These are phyloP conservation scores for Entomobrya multifasciata DNA, from an alignment of 2,888 invertebrate species.

Conservation along the genomic window DNA sequence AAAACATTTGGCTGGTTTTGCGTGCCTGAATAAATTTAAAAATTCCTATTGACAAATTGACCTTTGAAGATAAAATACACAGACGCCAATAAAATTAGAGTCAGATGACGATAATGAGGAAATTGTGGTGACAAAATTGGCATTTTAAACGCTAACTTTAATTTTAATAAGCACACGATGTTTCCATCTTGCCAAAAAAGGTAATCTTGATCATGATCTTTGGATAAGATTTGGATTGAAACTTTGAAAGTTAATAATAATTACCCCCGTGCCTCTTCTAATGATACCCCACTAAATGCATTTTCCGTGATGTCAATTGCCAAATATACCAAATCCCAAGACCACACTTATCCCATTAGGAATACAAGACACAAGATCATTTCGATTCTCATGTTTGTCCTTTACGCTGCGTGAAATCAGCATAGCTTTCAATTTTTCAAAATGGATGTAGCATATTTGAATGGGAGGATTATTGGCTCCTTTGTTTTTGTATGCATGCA, in stretches of 20 bases:
- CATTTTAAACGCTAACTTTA: too few relatives aligned
- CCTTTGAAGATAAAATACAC: neutral
- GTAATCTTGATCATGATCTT: neutral
- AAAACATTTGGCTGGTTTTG: slow-evolving; percentile 15
- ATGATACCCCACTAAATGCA: too few relatives aligned
- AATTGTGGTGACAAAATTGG: too few relatives aligned
- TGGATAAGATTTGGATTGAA: too few relatives aligned
- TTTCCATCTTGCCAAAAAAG: neutral
- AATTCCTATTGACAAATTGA: slow-evolving; percentile 15
- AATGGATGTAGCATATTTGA: neutral
- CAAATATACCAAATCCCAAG: neutral
- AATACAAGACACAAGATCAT: neutral
- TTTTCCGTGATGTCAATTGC: too few relatives aligned
- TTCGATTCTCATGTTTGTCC: neutral
- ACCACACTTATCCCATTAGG: neutral
- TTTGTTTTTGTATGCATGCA: neutral
- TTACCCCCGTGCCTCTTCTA: too few relatives aligned
- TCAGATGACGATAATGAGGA: too few relatives aligned
- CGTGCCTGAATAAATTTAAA: slow-evolving; percentile 16
- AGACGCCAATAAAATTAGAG: too few relatives aligned
- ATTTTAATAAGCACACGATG: too few relatives aligned
- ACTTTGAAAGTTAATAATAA: too few relatives aligned
- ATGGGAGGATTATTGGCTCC: neutral
- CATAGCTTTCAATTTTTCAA: slow-evolving; percentile 8
- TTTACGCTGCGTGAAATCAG: slow-evolving; percentile 10